phyloP scores from a whole-genome alignment of 2,888 invertebrate genomes.

The Phortica magna region DNA sequence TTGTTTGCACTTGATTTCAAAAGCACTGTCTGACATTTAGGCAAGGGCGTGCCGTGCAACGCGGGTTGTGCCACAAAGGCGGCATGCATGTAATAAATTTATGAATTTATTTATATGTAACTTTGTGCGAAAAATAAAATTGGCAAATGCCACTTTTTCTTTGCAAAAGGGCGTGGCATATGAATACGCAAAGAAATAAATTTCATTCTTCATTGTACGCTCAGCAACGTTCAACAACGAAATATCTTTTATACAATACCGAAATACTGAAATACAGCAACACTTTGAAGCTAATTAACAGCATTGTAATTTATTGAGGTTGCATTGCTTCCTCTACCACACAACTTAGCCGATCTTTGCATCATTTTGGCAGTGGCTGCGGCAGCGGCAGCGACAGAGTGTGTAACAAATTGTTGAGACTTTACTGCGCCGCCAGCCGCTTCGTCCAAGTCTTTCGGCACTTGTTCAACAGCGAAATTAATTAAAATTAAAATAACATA shows the following conservation, averaged over 20 bases:
- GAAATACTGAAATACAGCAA: not conserved
- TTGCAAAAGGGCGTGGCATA: not conserved
- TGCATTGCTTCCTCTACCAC: not conserved
- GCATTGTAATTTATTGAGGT: slow-evolving; percentile 18
- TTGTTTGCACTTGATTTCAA: not conserved
- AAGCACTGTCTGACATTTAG: not conserved
- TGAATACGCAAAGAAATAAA: slow-evolving; percentile 9
- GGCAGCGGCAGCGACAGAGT: too few species aligned
- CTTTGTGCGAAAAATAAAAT: not conserved
- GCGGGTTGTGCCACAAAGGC: not conserved
- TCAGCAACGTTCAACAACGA: not conserved
- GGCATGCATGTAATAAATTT: not conserved
- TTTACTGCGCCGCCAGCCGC: not conserved
- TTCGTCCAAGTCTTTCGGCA: not conserved
- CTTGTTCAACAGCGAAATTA: not conserved
- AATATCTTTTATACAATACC: not conserved
- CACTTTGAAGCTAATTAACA: not conserved
- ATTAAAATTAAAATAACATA: not conserved
- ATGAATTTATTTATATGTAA: slow-evolving; percentile 12
- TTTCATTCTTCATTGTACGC: not conserved
- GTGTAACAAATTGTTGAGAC: not conserved
- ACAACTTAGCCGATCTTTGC: not conserved
- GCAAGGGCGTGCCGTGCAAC: not conserved
- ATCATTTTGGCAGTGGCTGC: not conserved
- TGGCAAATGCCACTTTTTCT: not conserved